Conservation (phyloP, 2,113 vertebrate genomes). For the Osmerus mordax region DNA sequence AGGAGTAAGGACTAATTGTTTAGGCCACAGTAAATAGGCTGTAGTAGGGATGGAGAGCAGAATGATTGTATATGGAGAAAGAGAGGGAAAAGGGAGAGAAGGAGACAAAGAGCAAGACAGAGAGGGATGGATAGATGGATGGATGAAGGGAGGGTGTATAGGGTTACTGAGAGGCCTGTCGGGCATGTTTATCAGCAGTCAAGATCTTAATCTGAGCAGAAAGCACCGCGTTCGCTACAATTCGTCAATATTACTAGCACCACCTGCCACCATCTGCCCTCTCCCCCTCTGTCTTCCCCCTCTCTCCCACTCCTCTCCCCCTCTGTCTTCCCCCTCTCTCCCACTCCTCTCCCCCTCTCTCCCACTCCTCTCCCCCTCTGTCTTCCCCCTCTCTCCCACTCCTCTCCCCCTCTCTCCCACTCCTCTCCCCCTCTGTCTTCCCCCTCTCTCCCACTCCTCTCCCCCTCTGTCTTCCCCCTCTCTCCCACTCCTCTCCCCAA, state of each 20-base stretch:
- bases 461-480: too few species aligned
- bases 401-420: not conserved
- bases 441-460: too few species aligned
- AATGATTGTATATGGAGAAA: not conserved
- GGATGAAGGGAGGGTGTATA: conserved; percentile 46
- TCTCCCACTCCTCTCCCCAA: too few species aligned
- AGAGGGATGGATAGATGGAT: conserved; percentile 24
- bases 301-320: too few species aligned
- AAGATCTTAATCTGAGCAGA: conserved; percentile 71
- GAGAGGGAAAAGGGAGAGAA: conserved; percentile 3
- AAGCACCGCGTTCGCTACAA: conserved; percentile 50
- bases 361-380: too few species aligned
- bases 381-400: too few species aligned
- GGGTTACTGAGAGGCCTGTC: conserved; percentile 60
- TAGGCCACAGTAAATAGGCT: too few species aligned
- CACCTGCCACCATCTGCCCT: conserved; percentile 42
- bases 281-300: not conserved
- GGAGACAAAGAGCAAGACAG: conserved; percentile 22
- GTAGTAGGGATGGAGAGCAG: too few species aligned
- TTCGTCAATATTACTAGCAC: conserved; percentile 62
- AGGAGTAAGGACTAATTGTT: too few species aligned
- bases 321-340: too few species aligned
- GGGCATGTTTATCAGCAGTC: conserved; percentile 67
- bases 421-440: too few species aligned
- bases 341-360: too few species aligned